Base-by-base conservation (phyloP, 2,888 invertebrate species). In the Chrysomela aeneicollis region DNA sequence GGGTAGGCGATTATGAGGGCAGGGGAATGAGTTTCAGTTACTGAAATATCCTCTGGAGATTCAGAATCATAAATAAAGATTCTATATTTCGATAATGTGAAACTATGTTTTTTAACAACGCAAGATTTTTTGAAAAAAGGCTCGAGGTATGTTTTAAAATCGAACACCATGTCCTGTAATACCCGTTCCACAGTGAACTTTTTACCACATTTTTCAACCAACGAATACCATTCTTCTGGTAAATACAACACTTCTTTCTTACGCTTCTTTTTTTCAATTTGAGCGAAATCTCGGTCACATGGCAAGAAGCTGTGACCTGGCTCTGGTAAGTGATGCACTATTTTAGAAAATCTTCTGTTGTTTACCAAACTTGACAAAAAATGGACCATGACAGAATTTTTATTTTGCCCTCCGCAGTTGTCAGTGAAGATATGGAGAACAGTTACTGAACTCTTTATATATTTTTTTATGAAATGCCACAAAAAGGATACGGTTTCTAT, bases 221-320 rank as follows among this genome's bases (percentile, higher is more conserved):
- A 17, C 52, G 55, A n/a, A 61, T 61, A 66, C 66, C 67, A 67
- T 57, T 68, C 67, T 49, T 67, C 63, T 35, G 69, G 67, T 10
- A 60, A 32, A 55, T 67, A 67, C 26, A 67, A 35, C 12, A 64
- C 5, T 35, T 69, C 61, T 59, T 69, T 65, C 17, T 17, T 59
- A 37, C 65, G 50, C 51, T 60, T 55, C 49, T 42, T 64, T 64
- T 66, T 63, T 59, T 63, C 63, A 55, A 65, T 63, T 51, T 59
- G 57, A 4, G 32, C 59, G 46, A 62, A 64, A 64, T 65, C 60
- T 8, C 63, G 22, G 47, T 66, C 59, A 42, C 55, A 66, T 10
- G 54, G 66, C 42, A 63, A 57, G 47, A 66, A 66, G 19, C 51
- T 55, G 22, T 62, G 57, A 12, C 57, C 55, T 57, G 50, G 60